Evolutionary conservation across 2,888 invertebrate genomes (phyloP), one percentile per base, ranked within the genome.

Genomic region (Lepas anatifera): DNA sequence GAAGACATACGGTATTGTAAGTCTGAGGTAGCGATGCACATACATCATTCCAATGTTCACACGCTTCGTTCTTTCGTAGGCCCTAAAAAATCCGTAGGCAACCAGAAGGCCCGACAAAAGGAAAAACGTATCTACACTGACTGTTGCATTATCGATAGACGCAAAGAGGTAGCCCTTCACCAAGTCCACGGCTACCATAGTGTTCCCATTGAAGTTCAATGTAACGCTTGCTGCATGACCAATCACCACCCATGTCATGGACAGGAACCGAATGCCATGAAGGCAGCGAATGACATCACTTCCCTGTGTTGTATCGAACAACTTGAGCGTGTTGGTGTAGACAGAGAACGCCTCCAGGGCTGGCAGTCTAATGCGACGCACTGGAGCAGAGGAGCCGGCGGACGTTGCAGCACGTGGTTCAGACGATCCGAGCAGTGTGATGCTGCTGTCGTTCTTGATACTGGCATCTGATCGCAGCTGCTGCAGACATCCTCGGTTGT

Each of bases 321-420:
- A 81, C 76, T 85, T 84, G 68, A 78, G 78, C 13, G 85, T 76
- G 29, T 88, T 87, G 71, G 84, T 84, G 77, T 86, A 85, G 13
- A 89, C 80, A 0, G 89, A 89, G 80, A 90, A 89, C 0, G 86
- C 82, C 76, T 83, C 81, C 73, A 80, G 72, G 29, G 43, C 67
- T 29, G n/a, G 32, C 50, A 64, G 67, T n/a, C 13, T 29, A 39
- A 58, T 63, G n/a, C n/a, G n/a, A n/a, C n/a, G n/a, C n/a, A n/a
- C n/a, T n/a, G n/a, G 58, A 25, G n/a, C 25, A 63, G 27, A 16
- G 16, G 63, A 63, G 25, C 16, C 27, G 29, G 63, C n/a, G n/a
- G 3, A n/a, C n/a, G 67, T 67, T 32, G 25, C 58, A 10, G 22
- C 35, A n/a, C n/a, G n/a, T n/a, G n/a, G n/a, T n/a, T n/a, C n/a